A percentile compares a stretch with the other conserved stretches of the same genome.
phyloP scores from a whole-genome alignment of 1,140 invertebrate species.

The Drosophila malerkotliana region DNA sequence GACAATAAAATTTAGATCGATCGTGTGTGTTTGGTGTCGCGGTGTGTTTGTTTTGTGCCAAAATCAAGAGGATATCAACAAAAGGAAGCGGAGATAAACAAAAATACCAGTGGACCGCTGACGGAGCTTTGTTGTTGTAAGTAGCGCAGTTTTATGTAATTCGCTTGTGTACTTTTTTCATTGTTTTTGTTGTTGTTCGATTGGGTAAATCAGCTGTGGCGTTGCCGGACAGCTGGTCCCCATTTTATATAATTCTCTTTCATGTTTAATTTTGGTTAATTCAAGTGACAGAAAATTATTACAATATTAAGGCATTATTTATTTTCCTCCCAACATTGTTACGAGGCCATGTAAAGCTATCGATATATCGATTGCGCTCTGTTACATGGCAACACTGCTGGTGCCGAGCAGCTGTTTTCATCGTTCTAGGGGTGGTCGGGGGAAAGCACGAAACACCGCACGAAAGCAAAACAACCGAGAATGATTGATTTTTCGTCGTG shows the following conservation, averaged over 20 bases:
- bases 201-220: constrained; percentile 16
- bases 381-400: constrained; percentile 38
- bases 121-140: constrained; percentile 58
- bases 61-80: constrained; percentile 14
- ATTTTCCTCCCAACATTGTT: constrained; percentile 16
- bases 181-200: constrained; percentile 30
- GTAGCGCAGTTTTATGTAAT: constrained; percentile 72
- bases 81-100: constrained; percentile 40
- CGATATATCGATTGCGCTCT: constrained; percentile 52
- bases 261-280: constrained; percentile 9
- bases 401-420: constrained; percentile 54
- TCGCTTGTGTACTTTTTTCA: constrained; percentile 29
- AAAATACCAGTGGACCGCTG: constrained; percentile 28
- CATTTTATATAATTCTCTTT: constrained; percentile 28
- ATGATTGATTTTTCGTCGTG: constrained; percentile 77
- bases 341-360: constrained; percentile 39
- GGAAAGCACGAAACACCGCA: constrained; percentile 66
- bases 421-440: background rate
- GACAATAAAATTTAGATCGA: constrained; percentile 37
- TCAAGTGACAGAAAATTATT: constrained; percentile 18
- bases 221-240: constrained; percentile 49
- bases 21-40: constrained; percentile 23
- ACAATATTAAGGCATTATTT: constrained; percentile 26
- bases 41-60: constrained; percentile 26
- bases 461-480: constrained; percentile 72